phyloP scores from a whole-genome alignment of 1,140 invertebrate species.

The Halictus rubicundus region DNA sequence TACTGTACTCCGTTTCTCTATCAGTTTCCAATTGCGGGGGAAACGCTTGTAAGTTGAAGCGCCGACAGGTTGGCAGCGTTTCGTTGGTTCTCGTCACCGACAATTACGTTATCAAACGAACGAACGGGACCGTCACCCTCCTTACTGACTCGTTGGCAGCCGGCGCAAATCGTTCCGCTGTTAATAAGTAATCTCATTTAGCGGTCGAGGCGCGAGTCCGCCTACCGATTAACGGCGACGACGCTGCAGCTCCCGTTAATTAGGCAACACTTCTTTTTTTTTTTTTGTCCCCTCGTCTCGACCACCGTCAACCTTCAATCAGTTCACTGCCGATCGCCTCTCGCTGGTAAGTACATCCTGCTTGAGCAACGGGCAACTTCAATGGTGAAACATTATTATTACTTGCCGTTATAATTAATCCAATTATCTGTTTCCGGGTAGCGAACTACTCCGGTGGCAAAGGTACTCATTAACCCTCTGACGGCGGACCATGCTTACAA shows the following conservation, averaged over 20 bases:
- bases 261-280: conserved; percentile 47
- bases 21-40: too few species aligned
- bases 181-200: conserved; percentile 58
- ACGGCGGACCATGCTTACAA: too few species aligned
- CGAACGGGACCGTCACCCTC: conserved; percentile 27
- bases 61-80: conserved; percentile 4
- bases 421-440: too few species aligned
- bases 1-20: too few species aligned
- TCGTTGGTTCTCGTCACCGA: conserved; percentile 14
- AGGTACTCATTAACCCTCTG: too few species aligned
- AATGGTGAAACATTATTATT: not conserved
- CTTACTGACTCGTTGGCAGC: conserved; percentile 22
- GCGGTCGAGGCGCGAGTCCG: conserved; percentile 1
- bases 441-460: too few species aligned
- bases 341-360: conserved; percentile 33
- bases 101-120: conserved; percentile 45
- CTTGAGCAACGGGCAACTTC: not conserved
- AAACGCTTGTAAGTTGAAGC: too few species aligned
- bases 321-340: conserved; percentile 38
- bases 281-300: conserved; percentile 18
- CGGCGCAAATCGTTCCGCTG: conserved; percentile 36
- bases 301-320: conserved; percentile 47
- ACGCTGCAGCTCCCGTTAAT: conserved; percentile 48
- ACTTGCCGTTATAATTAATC: too few species aligned
- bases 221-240: conserved; percentile 37